Percentiles rank a stretch among this genome's conserved stretches.
Evolutionary conservation across 1,140 invertebrate species (phyloP).

Genomic region (Cephus cinctus): DNA sequence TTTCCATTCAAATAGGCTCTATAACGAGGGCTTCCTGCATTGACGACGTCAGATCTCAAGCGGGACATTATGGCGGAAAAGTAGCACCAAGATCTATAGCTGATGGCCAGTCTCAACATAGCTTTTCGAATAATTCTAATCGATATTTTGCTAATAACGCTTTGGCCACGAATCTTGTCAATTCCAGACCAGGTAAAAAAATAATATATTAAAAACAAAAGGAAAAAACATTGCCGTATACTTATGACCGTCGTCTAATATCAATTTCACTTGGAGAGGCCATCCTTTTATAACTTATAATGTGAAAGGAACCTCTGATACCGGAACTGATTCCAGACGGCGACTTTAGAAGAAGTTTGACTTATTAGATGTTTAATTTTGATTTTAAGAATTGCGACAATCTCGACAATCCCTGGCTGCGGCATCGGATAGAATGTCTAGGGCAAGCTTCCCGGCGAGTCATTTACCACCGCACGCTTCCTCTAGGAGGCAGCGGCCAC

Average conservation of each 20-base stretch:
- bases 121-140: constrained; percentile 77
- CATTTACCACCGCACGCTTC: constrained; percentile 58
- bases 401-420: constrained; percentile 78
- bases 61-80: constrained; percentile 54
- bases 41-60: constrained; percentile 66
- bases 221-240: neutral
- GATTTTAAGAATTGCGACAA: constrained; percentile 71
- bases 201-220: neutral
- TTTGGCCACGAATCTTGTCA: constrained; percentile 73
- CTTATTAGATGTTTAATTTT: constrained; percentile 10
- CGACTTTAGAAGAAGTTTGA: no score
- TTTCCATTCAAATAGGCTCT: no score
- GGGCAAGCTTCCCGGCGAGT: constrained; percentile 62
- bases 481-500: constrained; percentile 64
- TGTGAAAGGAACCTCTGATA: neutral
- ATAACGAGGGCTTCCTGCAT: constrained; percentile 62
- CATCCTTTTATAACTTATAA: no score
- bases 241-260: no score
- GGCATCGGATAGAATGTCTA: constrained; percentile 74
- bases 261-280: no score
- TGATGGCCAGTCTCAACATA: constrained; percentile 83
- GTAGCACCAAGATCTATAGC: constrained; percentile 63
- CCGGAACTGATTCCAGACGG: no score
- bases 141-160: constrained; percentile 69
- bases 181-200: constrained; percentile 70